Base-by-base conservation (phyloP, 2,888 invertebrate species). In the Drosophila nr. medialis region DNA sequence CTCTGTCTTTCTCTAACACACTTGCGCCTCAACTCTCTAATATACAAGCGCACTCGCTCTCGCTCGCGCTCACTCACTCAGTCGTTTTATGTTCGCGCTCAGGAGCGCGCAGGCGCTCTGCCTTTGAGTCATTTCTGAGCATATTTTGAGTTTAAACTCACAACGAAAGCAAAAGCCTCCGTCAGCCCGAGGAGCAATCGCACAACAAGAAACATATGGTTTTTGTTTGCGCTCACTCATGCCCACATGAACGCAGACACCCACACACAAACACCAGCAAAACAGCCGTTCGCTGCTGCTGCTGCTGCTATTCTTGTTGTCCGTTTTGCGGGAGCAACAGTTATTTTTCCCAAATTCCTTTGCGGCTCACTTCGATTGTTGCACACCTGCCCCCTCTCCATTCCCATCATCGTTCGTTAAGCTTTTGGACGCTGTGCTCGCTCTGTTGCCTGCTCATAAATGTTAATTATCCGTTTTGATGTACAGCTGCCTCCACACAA, bases 81-180 rank as follows among this genome's bases (percentile, higher is more conserved):
- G 59, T 58, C 62, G 21, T 30, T 30, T n/a, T 18, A 10, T 67
- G 15, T 56, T 64, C 34, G 45, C 38, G 34, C 68, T 77, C 77
- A 79, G 74, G 69, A 77, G 81, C 67, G 80, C 88, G 90, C 90
- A 85, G 74, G 71, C 90, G 85, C 77, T 54, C 38, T 71, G 45
- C n/a, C 5, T 42, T 65, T 89, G 89, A 88, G 78, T 84, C 4
- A 40, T 7, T 63, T 70, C 13, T 30, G 18, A 13, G 29, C n/a
- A 48, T 4, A 15, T 45, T 21, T 24, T 36, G 40, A 64, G 62
- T 78, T 73, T 34, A 3, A 60, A 79, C 87, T 85, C 89, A 42
- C 42, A 89, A 90, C 73, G 91, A 89, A 89, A 89, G 89, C 89
- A 90, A 89, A 89, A 89, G 89, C 81, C 78, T 55, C 51, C 49